Percentiles rank a stretch among this genome's conserved stretches.
Conservation (phyloP, 23 tunicate genomes). For the Styela clava region DNA sequence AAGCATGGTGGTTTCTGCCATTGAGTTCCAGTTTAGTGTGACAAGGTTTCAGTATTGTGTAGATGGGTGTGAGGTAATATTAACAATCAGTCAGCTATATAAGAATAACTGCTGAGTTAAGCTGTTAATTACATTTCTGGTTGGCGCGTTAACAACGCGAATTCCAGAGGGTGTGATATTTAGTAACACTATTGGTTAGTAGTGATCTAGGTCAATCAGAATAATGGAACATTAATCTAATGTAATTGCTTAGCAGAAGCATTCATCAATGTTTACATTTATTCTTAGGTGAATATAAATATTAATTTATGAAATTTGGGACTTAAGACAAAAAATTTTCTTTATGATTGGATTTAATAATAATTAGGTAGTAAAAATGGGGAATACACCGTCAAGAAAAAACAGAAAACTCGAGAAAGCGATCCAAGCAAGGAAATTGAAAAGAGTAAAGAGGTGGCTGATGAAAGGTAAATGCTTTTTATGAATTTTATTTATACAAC, state of each 20-base stretch:
- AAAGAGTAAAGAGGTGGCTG: slow-evolving; percentile 33
- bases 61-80: not conserved
- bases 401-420: slow-evolving; percentile 40
- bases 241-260: no score
- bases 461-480: slow-evolving; percentile 40
- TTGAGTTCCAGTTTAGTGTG: not conserved
- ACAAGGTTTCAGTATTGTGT: not conserved
- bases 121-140: not conserved
- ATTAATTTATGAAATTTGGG: no score
- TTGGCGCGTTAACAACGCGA: not conserved
- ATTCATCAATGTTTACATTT: no score
- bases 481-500: no score
- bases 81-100: not conserved
- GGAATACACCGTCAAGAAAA: slow-evolving; percentile 18
- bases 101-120: not conserved
- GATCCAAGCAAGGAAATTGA: slow-evolving; percentile 30
- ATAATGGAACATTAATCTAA: not conserved
- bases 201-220: not conserved
- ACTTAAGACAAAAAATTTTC: no score
- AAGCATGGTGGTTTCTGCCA: not conserved
- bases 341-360: no score
- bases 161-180: not conserved
- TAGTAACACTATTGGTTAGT: no score
- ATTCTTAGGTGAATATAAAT: no score
- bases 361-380: slow-evolving; percentile 14